These are phyloP conservation scores for Blomia tropicalis DNA, from an alignment of 2,888 invertebrate species.

Conservation along the genomic window DNA sequence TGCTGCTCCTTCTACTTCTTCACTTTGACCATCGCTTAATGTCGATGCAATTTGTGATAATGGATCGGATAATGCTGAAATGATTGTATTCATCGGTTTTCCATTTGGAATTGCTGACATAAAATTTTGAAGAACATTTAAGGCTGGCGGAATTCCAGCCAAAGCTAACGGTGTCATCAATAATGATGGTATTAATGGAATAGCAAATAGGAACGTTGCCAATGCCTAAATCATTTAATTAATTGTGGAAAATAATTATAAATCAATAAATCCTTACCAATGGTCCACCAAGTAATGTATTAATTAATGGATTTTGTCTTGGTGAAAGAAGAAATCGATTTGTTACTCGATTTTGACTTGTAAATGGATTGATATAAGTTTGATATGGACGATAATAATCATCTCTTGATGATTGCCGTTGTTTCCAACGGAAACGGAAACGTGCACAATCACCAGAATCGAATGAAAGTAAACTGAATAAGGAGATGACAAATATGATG, in stretches of 20 bases:
- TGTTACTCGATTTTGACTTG: no score
- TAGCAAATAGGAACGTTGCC: constrained; percentile 20
- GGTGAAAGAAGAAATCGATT: no score
- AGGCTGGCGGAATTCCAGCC: constrained; percentile 18
- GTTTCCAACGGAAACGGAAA: no score
- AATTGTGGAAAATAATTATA: no score
- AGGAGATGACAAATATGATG: not conserved
- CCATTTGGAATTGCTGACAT: not conserved
- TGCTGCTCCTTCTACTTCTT: not conserved
- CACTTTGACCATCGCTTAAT: no score
- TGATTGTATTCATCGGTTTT: not conserved
- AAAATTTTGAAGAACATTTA: constrained; percentile 12
- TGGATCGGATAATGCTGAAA: not conserved
- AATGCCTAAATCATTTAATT: no score
- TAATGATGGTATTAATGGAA: constrained; percentile 16
- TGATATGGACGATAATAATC: no score
- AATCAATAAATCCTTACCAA: no score
- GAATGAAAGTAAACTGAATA: not conserved
- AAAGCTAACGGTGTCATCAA: constrained; percentile 22
- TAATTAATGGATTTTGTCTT: not conserved
- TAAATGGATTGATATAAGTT: no score
- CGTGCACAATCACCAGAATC: not conserved
- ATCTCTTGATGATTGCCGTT: no score
- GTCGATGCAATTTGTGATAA: no score
- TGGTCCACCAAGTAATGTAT: not conserved